phyloP scores from a whole-genome alignment of 2,797 vertebrate genomes.

The Argentina silus region DNA sequence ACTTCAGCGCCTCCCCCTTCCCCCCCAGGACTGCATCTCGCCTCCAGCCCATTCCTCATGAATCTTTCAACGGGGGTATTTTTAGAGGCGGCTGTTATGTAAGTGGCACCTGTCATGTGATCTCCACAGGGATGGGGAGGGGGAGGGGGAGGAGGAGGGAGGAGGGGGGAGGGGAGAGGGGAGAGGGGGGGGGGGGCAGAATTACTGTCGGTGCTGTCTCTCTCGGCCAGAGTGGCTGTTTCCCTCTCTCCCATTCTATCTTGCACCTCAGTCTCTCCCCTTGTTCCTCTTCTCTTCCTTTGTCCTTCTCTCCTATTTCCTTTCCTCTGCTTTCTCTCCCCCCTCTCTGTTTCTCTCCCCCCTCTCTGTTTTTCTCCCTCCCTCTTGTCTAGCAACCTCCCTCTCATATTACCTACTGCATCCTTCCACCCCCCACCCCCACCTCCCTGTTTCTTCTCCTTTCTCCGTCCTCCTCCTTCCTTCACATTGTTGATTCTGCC shows the following conservation, averaged over 20 bases:
- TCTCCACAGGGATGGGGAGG: slow-evolving; percentile 64
- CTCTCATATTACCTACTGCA: slow-evolving; percentile 6
- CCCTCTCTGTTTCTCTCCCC: not conserved
- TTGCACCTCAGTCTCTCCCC: not conserved
- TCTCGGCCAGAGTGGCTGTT: no score
- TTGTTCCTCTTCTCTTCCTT: not conserved
- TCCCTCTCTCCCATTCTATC: not conserved
- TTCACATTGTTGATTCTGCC: not conserved
- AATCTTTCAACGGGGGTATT: slow-evolving; percentile 80
- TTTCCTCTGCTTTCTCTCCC: not conserved
- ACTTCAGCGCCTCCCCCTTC: not conserved
- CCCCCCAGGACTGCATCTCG: slow-evolving; percentile 34
- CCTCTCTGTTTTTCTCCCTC: not conserved
- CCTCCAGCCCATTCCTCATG: slow-evolving; percentile 65
- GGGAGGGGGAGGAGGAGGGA: slow-evolving; percentile 32
- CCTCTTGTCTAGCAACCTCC: not conserved
- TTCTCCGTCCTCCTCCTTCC: not conserved
- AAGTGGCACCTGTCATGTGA: slow-evolving; percentile 83
- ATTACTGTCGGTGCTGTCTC: not conserved
- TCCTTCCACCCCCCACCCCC: slow-evolving; percentile 1
- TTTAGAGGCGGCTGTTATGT: slow-evolving; percentile 77
- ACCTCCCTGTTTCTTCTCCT: not conserved
- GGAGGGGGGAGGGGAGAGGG: not conserved
- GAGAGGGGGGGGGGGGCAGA: not conserved
- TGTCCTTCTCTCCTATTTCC: not conserved